Percentiles rank a stretch among this genome's conserved stretches.
Evolutionary conservation across 2,113 vertebrate genomes (phyloP).

Genomic region (Paramormyrops kingsleyae): DNA sequence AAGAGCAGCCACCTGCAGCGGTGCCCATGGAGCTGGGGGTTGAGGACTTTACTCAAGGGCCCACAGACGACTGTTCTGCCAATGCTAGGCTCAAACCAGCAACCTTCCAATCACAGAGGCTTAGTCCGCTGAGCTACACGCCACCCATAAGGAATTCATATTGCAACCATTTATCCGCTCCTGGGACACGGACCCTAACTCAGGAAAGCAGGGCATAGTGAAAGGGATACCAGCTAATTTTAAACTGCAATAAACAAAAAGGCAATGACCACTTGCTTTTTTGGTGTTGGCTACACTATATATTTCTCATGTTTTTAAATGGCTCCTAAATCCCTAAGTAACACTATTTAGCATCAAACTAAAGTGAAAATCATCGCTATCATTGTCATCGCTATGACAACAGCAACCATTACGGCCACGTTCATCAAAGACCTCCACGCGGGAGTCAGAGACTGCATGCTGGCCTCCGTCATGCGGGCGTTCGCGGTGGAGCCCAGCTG

Average conservation of each 20-base stretch:
- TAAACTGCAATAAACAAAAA: neutral
- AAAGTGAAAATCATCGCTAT: neutral
- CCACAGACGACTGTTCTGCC: neutral
- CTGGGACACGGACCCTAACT: neutral
- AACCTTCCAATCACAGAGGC: neutral
- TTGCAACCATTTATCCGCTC: neutral
- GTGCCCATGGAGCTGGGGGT: neutral
- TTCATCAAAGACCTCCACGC: neutral
- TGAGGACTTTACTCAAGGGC: neutral
- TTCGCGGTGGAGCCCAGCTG: neutral
- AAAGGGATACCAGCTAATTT: neutral
- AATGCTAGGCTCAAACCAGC: neutral
- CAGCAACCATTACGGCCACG: neutral
- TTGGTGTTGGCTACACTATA: neutral
- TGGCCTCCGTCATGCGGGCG: neutral
- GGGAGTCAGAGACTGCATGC: neutral
- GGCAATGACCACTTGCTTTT: neutral
- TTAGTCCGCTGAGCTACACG: neutral
- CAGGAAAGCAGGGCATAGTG: neutral
- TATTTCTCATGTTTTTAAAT: neutral
- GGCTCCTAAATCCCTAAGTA: neutral
- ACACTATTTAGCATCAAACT: neutral
- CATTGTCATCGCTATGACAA: neutral
- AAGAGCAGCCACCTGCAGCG: neutral
- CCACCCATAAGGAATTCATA: neutral